These are phyloP conservation scores for Sturmia bella DNA, from an alignment of 2,888 invertebrate species.

Conservation along the genomic window DNA sequence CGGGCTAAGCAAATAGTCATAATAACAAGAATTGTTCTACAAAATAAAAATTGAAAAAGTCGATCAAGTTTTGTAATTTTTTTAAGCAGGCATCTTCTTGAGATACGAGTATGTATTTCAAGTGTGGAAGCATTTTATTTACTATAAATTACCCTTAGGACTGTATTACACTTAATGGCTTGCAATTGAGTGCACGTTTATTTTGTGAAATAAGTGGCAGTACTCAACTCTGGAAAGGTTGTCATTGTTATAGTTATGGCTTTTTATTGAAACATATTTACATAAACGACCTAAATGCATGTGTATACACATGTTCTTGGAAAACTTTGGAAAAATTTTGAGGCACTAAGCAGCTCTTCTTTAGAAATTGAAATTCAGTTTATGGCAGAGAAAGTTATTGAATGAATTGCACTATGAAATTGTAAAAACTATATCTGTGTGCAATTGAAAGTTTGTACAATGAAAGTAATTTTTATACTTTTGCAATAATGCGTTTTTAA, in stretches of 20 bases:
- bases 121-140: too few relatives aligned
- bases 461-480: not conserved
- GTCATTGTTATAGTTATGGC: not conserved
- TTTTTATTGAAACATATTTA: constrained; percentile 27
- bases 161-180: constrained; percentile 19
- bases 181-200: not conserved
- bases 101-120: too few relatives aligned
- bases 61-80: too few relatives aligned
- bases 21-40: too few relatives aligned
- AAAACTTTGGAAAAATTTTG: constrained; percentile 59
- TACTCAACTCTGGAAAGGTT: constrained; percentile 42
- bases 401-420: not conserved
- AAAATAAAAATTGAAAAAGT: too few relatives aligned
- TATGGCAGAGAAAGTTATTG: not conserved
- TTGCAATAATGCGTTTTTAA: not conserved
- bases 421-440: not conserved
- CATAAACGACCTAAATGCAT: too few relatives aligned
- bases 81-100: too few relatives aligned
- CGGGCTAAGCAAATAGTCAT: too few relatives aligned
- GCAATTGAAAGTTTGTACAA: not conserved
- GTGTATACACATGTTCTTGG: constrained; percentile 23
- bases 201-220: constrained; percentile 58
- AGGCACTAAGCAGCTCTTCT: constrained; percentile 29
- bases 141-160: constrained; percentile 22
- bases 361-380: not conserved